Evolutionary conservation across 2,797 vertebrate genomes (phyloP), one percentile per base, ranked within the genome.

Genomic region (Jordanella pulchra): DNA sequence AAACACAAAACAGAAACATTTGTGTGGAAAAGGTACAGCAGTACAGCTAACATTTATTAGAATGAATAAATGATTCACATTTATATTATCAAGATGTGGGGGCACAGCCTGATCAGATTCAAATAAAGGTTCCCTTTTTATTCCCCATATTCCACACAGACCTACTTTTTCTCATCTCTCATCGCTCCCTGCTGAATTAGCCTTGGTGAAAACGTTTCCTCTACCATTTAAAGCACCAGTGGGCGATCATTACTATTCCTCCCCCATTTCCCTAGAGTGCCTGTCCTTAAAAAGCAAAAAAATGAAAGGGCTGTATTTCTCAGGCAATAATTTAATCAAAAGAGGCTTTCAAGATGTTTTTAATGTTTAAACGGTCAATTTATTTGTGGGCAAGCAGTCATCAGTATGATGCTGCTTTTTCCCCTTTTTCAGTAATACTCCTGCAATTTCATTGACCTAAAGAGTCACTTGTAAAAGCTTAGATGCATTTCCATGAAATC

Each of bases 161-260:
- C 42, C 32, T 60, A 44, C 5, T 28, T 67, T 44, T 53, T n/a
- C 2, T 7, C 25, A 72, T 69, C 55, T 7, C 15, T 28, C 69
- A 48, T 63, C 48, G 11, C n/a, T 68, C 7, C 61, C 44, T 32
- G 0, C 35, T 50, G 51, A 18, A 17, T 73, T 48, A 68, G 60
- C 58, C 72, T 73, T 54, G 64, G 54, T 68, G 67, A n/a, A 47
- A 71, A 55, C 44, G 42, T 54, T 65, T 67, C 66, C 23, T 56
- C 39, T 48, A 17, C 51, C 9, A 42, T 69, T 64, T 50, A 61
- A 81, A 79, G 14, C 72, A 76, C 14, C 60, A 67, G 28, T 61
- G 3, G 72, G 23, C 13, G 3, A 30, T 45, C 55, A 45, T 11
- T 25, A 21, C 67, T 18, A 64, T 60, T 73, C 67, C 50, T 58